phyloP scores from a whole-genome alignment of 2,888 invertebrate genomes.

The Anthoptus insignis region DNA sequence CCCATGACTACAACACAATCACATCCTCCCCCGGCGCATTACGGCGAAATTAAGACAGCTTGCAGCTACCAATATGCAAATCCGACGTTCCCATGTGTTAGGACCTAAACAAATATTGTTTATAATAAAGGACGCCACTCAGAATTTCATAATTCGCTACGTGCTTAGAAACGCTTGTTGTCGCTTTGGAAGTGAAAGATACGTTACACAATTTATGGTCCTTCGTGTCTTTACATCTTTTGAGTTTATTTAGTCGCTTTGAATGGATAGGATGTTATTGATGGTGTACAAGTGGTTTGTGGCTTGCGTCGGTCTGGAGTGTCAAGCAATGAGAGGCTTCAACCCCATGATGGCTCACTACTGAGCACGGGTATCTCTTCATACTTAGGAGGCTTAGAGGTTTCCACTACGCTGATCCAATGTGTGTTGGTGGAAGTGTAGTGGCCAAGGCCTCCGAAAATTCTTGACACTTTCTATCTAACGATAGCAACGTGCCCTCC shows the following conservation, averaged over 20 bases:
- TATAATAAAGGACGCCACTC: constrained; percentile 55
- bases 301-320: too few relatives aligned
- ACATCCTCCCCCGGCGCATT: constrained; percentile 60
- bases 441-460: too few relatives aligned
- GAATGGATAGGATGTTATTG: too few relatives aligned
- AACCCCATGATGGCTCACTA: too few relatives aligned
- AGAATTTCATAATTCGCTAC: constrained; percentile 37
- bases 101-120: constrained; percentile 72
- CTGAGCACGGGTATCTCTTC: too few relatives aligned
- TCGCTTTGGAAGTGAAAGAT: constrained; percentile 32
- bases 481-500: too few relatives aligned
- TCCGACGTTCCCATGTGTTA: constrained; percentile 55
- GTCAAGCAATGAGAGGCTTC: too few relatives aligned
- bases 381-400: too few relatives aligned
- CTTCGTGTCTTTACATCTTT: constrained; percentile 32
- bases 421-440: too few relatives aligned
- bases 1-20: constrained; percentile 40
- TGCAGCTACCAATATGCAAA: constrained; percentile 82
- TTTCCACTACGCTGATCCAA: too few relatives aligned
- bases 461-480: too few relatives aligned
- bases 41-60: constrained; percentile 83
- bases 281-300: too few relatives aligned
- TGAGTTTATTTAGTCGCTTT: constrained; percentile 6
- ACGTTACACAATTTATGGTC: constrained; percentile 32
- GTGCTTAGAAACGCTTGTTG: constrained; percentile 24